Evolutionary conservation across 2,797 vertebrate genomes (phyloP), one percentile per base, ranked within the genome.

Genomic region (Brachyrhaphis roseni): DNA sequence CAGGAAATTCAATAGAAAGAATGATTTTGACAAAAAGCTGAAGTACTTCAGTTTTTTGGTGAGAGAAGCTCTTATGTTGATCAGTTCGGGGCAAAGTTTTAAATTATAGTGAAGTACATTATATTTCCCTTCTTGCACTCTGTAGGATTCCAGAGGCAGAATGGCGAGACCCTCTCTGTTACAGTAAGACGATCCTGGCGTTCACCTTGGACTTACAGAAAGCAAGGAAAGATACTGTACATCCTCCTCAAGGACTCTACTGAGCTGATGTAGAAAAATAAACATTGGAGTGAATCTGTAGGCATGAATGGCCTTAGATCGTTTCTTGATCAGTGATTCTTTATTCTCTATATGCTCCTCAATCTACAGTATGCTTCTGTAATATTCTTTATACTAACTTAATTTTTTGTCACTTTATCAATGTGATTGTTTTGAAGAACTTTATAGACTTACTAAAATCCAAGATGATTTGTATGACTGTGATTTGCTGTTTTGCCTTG

Each of bases 401-500:
- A 68, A 57, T 26, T 73, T 78, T 79, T 78, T 83, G 74, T 43
- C 77, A 75, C 72, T 79, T 85, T 75, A 62, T 79, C 23, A 2
- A 68, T 15, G 20, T 64, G 51, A 46, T 80, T 2, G 12, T 47
- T 73, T 77, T n/a, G 77, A 70, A 77, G 8, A 4, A 85, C 78
- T 49, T n/a, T 51, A 55, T 75, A 45, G 53, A 68, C 84, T 85
- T 16, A 71, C 88, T 84, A 73, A 78, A 70, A 73, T 71, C 46
- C 5, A 8, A 72, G 49, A 84, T 85, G 11, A 84, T 74, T 18
- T 88, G 82, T 83, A 75, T 71, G 83, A 78, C 55, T 75, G 73
- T 72, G 3, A 46, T 87, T 87, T 89, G 81, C 72, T 87, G 83
- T 87, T 78, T 76, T 76, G 66, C 71, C 53, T 80, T 83, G 75